A percentile compares a stretch with the other conserved stretches of the same genome.
Conservation (phyloP, 2,888 invertebrate genomes). For the Agrochola lota region DNA sequence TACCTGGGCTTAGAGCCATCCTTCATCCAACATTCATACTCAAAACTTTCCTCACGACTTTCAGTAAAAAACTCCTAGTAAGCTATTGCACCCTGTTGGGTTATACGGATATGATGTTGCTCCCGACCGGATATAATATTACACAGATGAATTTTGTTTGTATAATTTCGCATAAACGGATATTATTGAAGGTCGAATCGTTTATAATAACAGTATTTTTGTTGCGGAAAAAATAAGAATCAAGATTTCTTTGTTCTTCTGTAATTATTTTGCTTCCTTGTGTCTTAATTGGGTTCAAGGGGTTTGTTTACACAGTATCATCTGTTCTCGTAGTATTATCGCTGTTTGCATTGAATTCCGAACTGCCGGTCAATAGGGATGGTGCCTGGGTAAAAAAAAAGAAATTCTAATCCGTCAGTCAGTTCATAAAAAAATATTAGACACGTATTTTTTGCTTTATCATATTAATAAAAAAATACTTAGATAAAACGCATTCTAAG, state of each 20-base stretch:
- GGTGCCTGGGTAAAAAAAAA: no score
- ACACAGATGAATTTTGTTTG: slow-evolving; percentile 16
- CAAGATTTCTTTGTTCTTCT: slow-evolving; percentile 25
- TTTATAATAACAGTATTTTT: slow-evolving; percentile 26
- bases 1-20: background rate
- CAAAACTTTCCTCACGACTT: background rate
- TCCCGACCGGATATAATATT: background rate
- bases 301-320: background rate
- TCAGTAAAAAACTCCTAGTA: background rate
- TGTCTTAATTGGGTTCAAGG: background rate
- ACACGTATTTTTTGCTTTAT: no score
- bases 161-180: slow-evolving; percentile 8
- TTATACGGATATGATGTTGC: no score
- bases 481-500: no score
- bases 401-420: no score
- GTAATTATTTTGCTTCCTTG: slow-evolving; percentile 8
- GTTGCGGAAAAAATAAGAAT: slow-evolving; percentile 42
- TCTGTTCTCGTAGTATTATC: background rate
- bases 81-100: no score
- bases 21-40: background rate
- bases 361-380: background rate
- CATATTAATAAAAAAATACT: no score
- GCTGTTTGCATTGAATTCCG: background rate
- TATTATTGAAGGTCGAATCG: slow-evolving; percentile 29
- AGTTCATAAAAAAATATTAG: no score